Evolutionary conservation across 2,888 invertebrate genomes (phyloP), one percentile per base, ranked within the genome.

Genomic region (Pyrrhia umbra): DNA sequence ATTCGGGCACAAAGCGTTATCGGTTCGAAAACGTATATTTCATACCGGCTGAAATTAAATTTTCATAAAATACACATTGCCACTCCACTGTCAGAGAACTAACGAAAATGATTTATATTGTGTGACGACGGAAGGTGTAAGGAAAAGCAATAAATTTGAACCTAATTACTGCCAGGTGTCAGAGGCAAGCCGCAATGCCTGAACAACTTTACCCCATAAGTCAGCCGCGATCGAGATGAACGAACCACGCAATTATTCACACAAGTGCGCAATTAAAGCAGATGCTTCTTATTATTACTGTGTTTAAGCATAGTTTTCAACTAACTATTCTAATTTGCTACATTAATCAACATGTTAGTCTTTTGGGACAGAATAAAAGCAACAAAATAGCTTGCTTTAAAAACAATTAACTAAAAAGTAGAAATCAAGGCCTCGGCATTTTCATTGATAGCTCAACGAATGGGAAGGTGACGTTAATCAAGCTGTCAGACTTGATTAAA

Each of bases 81-180:
- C 67, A 72, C 67, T 78, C 71, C 59, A 65, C 74, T 81, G 81
- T 82, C 82, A 80, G 77, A 82, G 79, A 87, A 85, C 85, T 85
- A 83, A 81, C 83, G 77, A 77, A 83, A 85, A 85, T 87, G 84
- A 86, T 87, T 87, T 85, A 85, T 83, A 78, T 79, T 78, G 76
- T 84, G 82, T 84, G 85, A 83, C 77, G 85, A 82, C 74, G 83
- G 79, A 86, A 87, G 87, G 87, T 86, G 83, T 83, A 87, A 84
- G 89, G 86, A 85, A 83, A 82, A 81, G 89, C 88, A 79, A 92
- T 92, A 92, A 93, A 92, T 93, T 91, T 84, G 67, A 75, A 87
- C 85, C 89, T 92, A 92, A 92, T 92, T 92, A 92, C 92, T 86
- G 87, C 88, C 91, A 91, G 92, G 91, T 92, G 92, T 91, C 91